Conservation (phyloP, 2,797 vertebrate species). For the Centropyge bicolor region DNA sequence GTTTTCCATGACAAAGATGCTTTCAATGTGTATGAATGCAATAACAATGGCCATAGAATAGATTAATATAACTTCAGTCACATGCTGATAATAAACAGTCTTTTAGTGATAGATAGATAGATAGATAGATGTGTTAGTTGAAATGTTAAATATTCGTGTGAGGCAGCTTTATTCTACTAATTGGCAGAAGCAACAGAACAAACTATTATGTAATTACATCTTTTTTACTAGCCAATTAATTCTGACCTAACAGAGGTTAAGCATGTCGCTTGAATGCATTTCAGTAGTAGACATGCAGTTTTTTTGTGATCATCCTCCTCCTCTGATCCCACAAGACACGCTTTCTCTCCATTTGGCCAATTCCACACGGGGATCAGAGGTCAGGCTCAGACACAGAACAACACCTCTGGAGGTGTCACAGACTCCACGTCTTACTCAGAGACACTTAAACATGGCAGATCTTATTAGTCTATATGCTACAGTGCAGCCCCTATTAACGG, state of each 20-base stretch:
- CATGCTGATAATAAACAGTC: not conserved
- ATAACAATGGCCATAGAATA: conserved; percentile 4
- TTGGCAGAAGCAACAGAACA: conserved; percentile 50
- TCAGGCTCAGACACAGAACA: conserved; percentile 51
- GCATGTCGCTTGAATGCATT: conserved; percentile 47
- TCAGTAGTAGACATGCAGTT: conserved; percentile 20
- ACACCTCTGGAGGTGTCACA: conserved; percentile 38
- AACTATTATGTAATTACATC: conserved; percentile 61
- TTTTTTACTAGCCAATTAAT: conserved; percentile 61
- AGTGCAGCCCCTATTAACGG: conserved; percentile 15
- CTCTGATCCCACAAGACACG: conserved; percentile 12
- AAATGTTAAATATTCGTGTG: conserved; percentile 6
- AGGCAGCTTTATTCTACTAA: conserved; percentile 30
- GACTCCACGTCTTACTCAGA: conserved; percentile 9
- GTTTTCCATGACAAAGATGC: conserved; percentile 2
- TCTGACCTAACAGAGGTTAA: conserved; percentile 63
- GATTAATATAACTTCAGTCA: no score
- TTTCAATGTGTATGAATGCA: conserved; percentile 14
- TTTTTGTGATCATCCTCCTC: conserved; percentile 24
- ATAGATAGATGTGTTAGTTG: conserved; percentile 6
- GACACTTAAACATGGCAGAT: conserved; percentile 17
- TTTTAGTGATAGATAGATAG: conserved; percentile 4
- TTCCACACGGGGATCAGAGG: conserved; percentile 38
- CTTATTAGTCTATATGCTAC: not conserved
- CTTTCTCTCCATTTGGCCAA: conserved; percentile 16